A percentile compares a stretch with the other conserved stretches of the same genome.
Evolutionary conservation across 2,797 vertebrate genomes (phyloP).

Genomic region (Danio kyathit): DNA sequence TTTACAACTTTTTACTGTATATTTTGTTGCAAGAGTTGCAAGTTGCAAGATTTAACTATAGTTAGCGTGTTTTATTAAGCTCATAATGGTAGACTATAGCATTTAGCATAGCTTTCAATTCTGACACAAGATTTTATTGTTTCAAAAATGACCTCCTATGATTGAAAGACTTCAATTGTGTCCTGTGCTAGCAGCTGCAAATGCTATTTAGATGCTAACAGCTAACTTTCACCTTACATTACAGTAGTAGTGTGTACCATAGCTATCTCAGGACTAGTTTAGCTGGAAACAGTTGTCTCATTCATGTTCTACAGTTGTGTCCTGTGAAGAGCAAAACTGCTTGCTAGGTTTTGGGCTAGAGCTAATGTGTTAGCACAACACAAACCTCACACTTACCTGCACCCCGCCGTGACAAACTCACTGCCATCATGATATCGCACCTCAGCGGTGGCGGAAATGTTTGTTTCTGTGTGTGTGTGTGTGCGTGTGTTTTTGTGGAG

Average conservation of each 20-base stretch:
- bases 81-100: neutral
- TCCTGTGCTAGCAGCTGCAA: neutral
- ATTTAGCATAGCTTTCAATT: neutral
- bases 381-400: conserved; percentile 31
- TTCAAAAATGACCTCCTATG: neutral
- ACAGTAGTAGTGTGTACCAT: neutral
- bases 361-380: conserved; percentile 31
- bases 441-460: conserved; percentile 33
- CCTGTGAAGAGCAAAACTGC: neutral
- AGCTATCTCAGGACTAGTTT: neutral
- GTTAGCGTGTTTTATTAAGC: no score
- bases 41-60: no score
- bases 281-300: neutral
- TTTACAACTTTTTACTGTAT: no score
- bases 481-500: conserved; percentile 14
- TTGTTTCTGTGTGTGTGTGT: neutral
- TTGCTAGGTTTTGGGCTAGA: conserved; percentile 16
- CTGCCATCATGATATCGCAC: conserved; percentile 10
- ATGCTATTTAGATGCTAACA: neutral
- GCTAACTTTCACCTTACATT: neutral
- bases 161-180: neutral
- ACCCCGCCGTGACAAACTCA: conserved; percentile 10
- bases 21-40: no score
- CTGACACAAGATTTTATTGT: neutral
- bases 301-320: neutral